Evolutionary conservation across 2,113 vertebrate genomes (phyloP).

Genomic region (Desmodus rotundus): DNA sequence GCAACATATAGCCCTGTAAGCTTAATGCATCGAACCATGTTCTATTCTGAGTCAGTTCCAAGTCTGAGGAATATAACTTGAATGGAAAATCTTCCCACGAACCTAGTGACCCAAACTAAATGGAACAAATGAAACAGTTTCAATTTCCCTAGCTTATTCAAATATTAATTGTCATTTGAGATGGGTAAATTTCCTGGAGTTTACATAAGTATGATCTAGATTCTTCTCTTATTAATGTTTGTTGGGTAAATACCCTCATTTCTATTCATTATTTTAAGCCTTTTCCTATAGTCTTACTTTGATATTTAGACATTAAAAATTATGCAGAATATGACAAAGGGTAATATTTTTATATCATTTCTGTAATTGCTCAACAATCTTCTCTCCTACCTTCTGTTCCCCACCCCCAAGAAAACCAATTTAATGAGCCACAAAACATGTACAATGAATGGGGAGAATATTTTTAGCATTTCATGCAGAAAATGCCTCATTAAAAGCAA

Average conservation of each 20-base stretch:
- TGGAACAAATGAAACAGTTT: constrained; percentile 16
- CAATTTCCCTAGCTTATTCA: constrained; percentile 1
- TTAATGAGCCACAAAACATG: constrained; percentile 57
- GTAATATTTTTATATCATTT: constrained; percentile 59
- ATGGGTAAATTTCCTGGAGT: neutral
- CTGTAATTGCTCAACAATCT: constrained; percentile 39
- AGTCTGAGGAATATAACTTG: neutral
- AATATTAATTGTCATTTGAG: constrained; percentile 9
- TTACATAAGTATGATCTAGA: neutral
- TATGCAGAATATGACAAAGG: constrained; percentile 47
- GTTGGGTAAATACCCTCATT: neutral
- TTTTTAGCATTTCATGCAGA: constrained; percentile 66
- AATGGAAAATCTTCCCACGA: constrained; percentile 16
- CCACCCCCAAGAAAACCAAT: constrained; percentile 1
- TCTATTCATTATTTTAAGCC: constrained; percentile 30
- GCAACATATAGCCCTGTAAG: neutral
- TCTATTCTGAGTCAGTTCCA: neutral
- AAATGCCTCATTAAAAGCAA: constrained; percentile 70
- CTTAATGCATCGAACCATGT: neutral
- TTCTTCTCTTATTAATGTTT: neutral
- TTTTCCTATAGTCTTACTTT: constrained; percentile 44
- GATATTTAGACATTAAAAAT: constrained; percentile 55
- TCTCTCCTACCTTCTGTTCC: neutral
- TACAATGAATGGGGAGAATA: constrained; percentile 63
- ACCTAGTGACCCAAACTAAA: constrained; percentile 1